Conservation (phyloP, 2,888 invertebrate species). For the Bombyx huttoni region DNA sequence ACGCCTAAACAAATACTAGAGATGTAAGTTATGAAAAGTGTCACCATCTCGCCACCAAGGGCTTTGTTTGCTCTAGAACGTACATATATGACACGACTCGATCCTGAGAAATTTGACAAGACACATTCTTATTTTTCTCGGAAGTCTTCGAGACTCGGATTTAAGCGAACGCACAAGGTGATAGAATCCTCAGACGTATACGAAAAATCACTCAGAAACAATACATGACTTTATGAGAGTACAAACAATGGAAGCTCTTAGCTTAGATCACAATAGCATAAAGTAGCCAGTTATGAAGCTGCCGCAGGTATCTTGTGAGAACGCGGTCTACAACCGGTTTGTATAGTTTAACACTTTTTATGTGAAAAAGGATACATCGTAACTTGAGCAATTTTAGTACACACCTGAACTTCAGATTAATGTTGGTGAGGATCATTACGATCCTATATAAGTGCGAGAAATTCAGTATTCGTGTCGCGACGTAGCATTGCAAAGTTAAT, state of each 20-base stretch:
- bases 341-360: constrained; percentile 47
- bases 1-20: neutral
- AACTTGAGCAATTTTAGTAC: constrained; percentile 32
- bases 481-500: too few relatives aligned
- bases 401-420: constrained; percentile 14
- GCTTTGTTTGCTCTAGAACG: neutral
- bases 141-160: constrained; percentile 32
- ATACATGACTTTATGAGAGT: constrained; percentile 55
- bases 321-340: constrained; percentile 49
- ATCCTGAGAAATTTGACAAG: constrained; percentile 4
- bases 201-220: constrained; percentile 53
- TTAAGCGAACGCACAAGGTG: constrained; percentile 34
- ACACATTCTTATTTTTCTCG: constrained; percentile 28
- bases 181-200: constrained; percentile 39
- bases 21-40: neutral
- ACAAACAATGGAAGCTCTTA: constrained; percentile 41
- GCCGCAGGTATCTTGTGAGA: constrained; percentile 38
- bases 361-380: constrained; percentile 38
- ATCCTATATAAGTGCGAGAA: neutral
- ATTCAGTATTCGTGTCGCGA: too few relatives aligned
- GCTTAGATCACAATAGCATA: constrained; percentile 66
- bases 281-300: constrained; percentile 64
- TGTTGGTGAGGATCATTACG: neutral
- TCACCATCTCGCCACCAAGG: neutral
- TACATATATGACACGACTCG: neutral